Evolutionary conservation across 2,113 vertebrate genomes (phyloP).

Genomic region (Larimichthys polyactis): DNA sequence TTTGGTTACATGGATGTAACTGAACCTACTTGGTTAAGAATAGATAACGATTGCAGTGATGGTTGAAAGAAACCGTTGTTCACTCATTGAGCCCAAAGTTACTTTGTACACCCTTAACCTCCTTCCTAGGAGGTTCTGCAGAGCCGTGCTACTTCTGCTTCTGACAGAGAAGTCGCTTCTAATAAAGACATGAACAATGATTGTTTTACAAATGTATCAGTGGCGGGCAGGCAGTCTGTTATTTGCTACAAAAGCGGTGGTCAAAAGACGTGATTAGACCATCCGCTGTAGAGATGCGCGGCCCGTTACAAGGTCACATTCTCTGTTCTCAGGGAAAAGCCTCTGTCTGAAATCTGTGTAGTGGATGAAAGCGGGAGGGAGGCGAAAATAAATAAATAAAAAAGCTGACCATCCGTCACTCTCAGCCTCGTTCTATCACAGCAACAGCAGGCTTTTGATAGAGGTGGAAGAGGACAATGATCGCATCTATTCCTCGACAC

Average conservation of each 20-base stretch:
- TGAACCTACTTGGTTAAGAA: no score
- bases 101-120: not conserved
- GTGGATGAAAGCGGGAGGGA: constrained; percentile 1
- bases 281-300: not conserved
- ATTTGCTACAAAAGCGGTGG: not conserved
- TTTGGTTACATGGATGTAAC: no score
- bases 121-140: not conserved
- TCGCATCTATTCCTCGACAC: constrained; percentile 42
- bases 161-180: no score
- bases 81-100: not conserved
- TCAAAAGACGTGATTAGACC: not conserved
- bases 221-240: no score
- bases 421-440: constrained; percentile 55
- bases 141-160: no score
- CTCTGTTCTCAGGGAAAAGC: constrained; percentile 6
- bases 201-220: no score
- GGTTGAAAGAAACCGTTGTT: not conserved
- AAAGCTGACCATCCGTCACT: constrained; percentile 36
- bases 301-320: not conserved
- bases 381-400: no score
- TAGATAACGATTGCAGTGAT: no score
- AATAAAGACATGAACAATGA: no score
- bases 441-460: constrained; percentile 31
- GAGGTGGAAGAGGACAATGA: constrained; percentile 59
- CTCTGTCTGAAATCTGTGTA: not conserved